phyloP scores from a whole-genome alignment of 1,140 invertebrate genomes.

The Armadillidium nasatum region DNA sequence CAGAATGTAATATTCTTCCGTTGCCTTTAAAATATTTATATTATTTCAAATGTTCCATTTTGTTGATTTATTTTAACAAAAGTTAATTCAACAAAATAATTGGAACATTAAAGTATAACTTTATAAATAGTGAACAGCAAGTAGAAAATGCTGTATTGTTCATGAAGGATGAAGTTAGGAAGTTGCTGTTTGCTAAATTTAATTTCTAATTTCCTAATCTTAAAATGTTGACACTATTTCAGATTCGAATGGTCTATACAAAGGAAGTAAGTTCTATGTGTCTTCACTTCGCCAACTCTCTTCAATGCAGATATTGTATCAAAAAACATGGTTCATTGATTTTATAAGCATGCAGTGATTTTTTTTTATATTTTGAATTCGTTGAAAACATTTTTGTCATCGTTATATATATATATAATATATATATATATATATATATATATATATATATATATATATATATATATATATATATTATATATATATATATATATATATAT shows the following conservation, averaged over 20 bases:
- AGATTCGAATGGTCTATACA: constrained; percentile 4
- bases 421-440: constrained; percentile 15
- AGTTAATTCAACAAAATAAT: no score
- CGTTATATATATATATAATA: constrained; percentile 11
- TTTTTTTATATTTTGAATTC: not conserved
- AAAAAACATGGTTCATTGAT: not conserved
- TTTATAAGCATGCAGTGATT: not conserved
- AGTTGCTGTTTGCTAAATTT: not conserved
- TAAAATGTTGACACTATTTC: not conserved
- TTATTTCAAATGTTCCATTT: no score
- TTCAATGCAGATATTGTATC: not conserved
- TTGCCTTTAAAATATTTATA: no score
- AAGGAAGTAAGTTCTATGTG: not conserved
- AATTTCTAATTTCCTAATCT: not conserved
- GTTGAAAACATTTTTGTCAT: not conserved
- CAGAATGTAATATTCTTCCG: no score
- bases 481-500: constrained; percentile 14
- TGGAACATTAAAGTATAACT: no score
- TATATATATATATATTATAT: not conserved
- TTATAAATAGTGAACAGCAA: no score
- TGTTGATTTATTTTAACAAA: no score
- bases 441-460: not conserved
- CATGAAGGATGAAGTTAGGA: no score
- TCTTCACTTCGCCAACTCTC: not conserved
- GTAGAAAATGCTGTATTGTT: no score